These are phyloP conservation scores for Gallinago media DNA, from an alignment of 2,113 vertebrate species.

Conservation along the genomic window DNA sequence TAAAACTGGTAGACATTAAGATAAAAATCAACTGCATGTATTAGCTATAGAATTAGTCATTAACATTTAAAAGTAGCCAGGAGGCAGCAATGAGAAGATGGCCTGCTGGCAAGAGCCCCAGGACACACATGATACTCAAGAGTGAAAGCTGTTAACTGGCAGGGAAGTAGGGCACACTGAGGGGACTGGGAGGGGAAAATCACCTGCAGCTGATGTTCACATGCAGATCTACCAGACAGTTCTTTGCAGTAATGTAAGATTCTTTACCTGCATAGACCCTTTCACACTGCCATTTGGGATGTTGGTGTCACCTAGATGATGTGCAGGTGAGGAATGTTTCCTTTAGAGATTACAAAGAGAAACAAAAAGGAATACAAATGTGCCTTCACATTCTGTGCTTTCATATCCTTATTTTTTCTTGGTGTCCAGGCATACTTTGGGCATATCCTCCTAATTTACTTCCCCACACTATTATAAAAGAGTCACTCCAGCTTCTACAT, in stretches of 20 bases:
- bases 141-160: conserved; percentile 15
- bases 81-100: conserved; percentile 27
- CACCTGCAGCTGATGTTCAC: neutral
- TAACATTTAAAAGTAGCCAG: conserved; percentile 59
- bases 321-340: neutral
- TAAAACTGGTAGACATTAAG: conserved; percentile 47
- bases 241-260: neutral
- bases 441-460: neutral
- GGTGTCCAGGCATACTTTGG: neutral
- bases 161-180: neutral
- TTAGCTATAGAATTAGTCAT: conserved; percentile 58
- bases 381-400: neutral
- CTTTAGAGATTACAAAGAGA: neutral
- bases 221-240: neutral
- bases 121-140: neutral
- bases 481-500: fast-evolving
- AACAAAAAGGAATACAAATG: neutral
- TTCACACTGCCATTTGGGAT: neutral
- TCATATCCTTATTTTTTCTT: neutral
- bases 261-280: neutral
- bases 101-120: conserved; percentile 30
- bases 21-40: conserved; percentile 42
- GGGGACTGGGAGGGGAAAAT: neutral
- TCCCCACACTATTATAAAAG: fast-evolving
- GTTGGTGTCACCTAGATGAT: neutral